phyloP scores from a whole-genome alignment of 2,888 invertebrate species.

The Sminthurides aquaticus region DNA sequence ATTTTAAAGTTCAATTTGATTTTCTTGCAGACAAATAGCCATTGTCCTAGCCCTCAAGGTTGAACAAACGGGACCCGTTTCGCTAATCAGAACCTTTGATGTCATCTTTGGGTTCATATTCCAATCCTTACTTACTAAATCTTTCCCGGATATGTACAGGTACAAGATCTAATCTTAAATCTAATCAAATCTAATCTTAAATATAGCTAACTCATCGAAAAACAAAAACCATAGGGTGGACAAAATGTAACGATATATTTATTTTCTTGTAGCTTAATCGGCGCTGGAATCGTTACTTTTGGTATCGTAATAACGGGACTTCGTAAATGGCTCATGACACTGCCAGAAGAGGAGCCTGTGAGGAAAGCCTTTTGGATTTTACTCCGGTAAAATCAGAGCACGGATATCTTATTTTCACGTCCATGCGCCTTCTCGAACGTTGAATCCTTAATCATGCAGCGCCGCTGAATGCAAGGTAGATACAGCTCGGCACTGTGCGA shows the following conservation, averaged over 20 bases:
- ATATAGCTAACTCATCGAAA: too few species aligned
- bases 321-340: slow-evolving; percentile 30
- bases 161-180: slow-evolving; percentile 9
- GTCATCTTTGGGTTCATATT: slow-evolving; percentile 33
- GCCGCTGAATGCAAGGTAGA: too few species aligned
- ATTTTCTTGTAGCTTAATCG: slow-evolving; percentile 33
- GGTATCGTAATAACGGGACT: slow-evolving; percentile 31
- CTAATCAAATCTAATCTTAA: neutral
- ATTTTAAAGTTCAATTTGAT: neutral
- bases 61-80: slow-evolving; percentile 36
- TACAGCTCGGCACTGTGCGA: too few species aligned
- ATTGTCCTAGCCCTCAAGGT: slow-evolving; percentile 37
- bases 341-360: slow-evolving; percentile 21
- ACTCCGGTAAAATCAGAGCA: slow-evolving; percentile 9
- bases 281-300: slow-evolving; percentile 30
- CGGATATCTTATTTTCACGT: too few species aligned
- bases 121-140: slow-evolving; percentile 28
- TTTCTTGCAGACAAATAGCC: slow-evolving; percentile 24
- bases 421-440: too few species aligned
- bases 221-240: too few species aligned
- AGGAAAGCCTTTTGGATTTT: slow-evolving; percentile 19
- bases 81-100: slow-evolving; percentile 30
- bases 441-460: too few species aligned
- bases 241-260: too few species aligned
- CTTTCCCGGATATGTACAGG: slow-evolving; percentile 31